Percentiles rank a stretch among this genome's conserved stretches.
phyloP scores from a whole-genome alignment of 1,140 invertebrate species.

The Sitobion miscanthi region DNA sequence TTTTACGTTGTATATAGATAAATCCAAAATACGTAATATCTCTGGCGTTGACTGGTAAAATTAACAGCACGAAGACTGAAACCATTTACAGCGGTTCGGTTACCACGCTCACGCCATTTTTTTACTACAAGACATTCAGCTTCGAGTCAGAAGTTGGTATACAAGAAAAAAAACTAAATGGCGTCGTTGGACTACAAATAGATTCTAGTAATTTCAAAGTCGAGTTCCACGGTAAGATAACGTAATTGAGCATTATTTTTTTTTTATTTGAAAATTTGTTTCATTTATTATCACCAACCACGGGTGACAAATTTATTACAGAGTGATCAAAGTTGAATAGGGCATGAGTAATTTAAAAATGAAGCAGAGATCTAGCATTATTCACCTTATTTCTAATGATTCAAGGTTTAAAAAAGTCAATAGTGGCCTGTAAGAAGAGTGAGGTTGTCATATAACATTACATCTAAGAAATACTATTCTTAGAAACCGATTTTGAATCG shows the following conservation, averaged over 20 bases:
- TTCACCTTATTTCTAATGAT: too few relatives aligned
- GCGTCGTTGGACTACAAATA: constrained; percentile 19
- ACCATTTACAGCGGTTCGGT: constrained; percentile 46
- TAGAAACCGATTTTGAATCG: too few relatives aligned
- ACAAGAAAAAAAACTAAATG: constrained; percentile 49
- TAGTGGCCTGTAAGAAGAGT: too few relatives aligned
- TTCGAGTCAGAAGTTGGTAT: constrained; percentile 40
- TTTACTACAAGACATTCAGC: constrained; percentile 46
- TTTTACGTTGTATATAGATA: constrained; percentile 13
- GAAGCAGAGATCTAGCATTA: too few relatives aligned
- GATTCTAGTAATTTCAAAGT: constrained; percentile 45
- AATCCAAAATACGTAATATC: constrained; percentile 51
- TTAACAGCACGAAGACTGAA: constrained; percentile 37
- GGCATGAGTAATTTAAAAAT: too few relatives aligned
- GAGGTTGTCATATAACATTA: not conserved
- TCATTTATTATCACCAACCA: too few relatives aligned
- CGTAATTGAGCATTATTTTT: not conserved
- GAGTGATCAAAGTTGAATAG: too few relatives aligned
- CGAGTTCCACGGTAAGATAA: constrained; percentile 42
- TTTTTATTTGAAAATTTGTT: not conserved
- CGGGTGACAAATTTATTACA: too few relatives aligned
- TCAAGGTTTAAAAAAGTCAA: too few relatives aligned
- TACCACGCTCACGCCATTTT: constrained; percentile 39
- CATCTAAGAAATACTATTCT: not conserved
- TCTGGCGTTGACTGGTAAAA: constrained; percentile 27